A percentile compares a stretch with the other conserved stretches of the same genome.
phyloP scores from a whole-genome alignment of 2,113 vertebrate species.

The Archilochus colubris region DNA sequence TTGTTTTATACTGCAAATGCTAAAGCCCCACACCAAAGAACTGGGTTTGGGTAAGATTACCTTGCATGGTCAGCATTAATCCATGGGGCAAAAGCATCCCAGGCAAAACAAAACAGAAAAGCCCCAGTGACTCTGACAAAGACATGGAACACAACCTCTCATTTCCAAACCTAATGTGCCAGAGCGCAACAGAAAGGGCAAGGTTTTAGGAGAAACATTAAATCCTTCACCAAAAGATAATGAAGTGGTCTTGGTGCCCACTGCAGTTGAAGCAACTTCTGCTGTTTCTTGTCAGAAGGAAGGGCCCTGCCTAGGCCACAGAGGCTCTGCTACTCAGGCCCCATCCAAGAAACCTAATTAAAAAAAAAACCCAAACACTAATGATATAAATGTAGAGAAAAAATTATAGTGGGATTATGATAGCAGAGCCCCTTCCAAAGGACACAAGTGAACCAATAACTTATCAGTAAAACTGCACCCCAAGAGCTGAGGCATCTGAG shows the following conservation, averaged over 20 bases:
- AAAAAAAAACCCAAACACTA: neutral
- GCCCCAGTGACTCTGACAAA: neutral
- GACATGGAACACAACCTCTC: neutral
- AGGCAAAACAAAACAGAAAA: neutral
- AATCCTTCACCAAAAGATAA: neutral
- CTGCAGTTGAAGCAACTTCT: neutral
- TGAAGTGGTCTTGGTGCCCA: neutral
- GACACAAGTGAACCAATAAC: rapidly evolving
- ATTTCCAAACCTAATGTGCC: neutral
- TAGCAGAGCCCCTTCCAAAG: neutral
- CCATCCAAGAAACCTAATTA: rapidly evolving
- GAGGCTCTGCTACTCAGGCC: neutral
- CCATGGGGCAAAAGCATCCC: neutral
- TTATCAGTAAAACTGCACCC: neutral
- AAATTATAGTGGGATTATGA: neutral
- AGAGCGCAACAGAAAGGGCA: rapidly evolving
- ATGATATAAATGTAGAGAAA: neutral
- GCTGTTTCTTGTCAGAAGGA: neutral
- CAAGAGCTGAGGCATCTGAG: neutral
- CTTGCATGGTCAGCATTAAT: neutral
- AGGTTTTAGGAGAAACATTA: neutral
- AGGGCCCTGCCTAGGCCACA: neutral
- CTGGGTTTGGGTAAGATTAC: neutral
- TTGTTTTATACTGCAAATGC: neutral
- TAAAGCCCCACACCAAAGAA: neutral